A percentile compares a stretch with the other conserved stretches of the same genome.
Evolutionary conservation across 2,888 invertebrate species (phyloP).

Genomic region (Zaprionus lineosus): DNA sequence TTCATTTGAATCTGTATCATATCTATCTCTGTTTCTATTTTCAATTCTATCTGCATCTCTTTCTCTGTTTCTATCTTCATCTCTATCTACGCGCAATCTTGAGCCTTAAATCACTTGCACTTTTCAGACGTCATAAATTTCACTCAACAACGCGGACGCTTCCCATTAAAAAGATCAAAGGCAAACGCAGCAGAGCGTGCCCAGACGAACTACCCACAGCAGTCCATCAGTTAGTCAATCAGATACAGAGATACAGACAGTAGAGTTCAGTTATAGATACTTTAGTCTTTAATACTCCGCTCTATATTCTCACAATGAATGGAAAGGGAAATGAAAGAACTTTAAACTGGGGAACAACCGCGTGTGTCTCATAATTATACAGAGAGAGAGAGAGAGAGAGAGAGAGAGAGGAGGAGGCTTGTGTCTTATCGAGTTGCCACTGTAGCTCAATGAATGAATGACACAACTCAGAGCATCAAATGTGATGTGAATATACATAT

Average conservation of each 20-base stretch:
- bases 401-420: too few species aligned
- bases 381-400: too few species aligned
- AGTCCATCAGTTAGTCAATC: constrained; percentile 43
- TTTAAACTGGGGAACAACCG: too few species aligned
- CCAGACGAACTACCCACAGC: constrained; percentile 19
- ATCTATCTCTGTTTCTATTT: too few species aligned
- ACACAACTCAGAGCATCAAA: background rate
- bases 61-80: too few species aligned
- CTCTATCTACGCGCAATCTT: constrained; percentile 16
- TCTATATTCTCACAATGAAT: too few species aligned
- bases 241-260: constrained; percentile 33
- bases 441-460: constrained; percentile 21
- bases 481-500: too few species aligned
- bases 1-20: too few species aligned
- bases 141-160: constrained; percentile 37
- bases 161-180: constrained; percentile 65
- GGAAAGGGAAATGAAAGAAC: too few species aligned
- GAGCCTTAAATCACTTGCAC: constrained; percentile 60
- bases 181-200: constrained; percentile 17
- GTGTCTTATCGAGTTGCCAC: constrained; percentile 26
- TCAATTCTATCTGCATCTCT: too few species aligned
- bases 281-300: constrained; percentile 4
- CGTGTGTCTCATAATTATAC: too few species aligned
- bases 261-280: constrained; percentile 13
- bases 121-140: constrained; percentile 64